Evolutionary conservation across 2,113 vertebrate species (phyloP).

Genomic region (Rhodinocichla rosea): DNA sequence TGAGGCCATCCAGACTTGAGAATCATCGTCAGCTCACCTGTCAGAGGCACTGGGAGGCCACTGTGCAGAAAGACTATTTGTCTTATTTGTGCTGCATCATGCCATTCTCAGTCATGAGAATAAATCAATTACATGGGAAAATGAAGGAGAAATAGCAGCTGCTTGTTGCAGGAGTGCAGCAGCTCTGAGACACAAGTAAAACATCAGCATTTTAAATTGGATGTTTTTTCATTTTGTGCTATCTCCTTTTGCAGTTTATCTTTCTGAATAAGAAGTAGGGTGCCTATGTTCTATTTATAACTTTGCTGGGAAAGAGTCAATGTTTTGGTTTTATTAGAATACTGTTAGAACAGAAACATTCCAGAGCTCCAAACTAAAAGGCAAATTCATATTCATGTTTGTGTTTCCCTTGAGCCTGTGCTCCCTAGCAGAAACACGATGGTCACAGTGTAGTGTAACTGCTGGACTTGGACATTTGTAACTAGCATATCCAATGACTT

Average conservation of each 20-base stretch:
- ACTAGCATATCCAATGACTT: background rate
- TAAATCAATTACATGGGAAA: constrained; percentile 4
- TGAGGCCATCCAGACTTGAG: background rate
- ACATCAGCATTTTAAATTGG: background rate
- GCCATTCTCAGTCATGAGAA: background rate
- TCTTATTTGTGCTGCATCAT: background rate
- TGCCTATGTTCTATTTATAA: constrained; percentile 66
- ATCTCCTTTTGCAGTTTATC: constrained; percentile 31
- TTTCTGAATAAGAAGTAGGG: background rate
- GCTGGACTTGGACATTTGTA: background rate
- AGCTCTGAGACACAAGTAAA: background rate
- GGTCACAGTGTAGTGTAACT: background rate
- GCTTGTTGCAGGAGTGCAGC: background rate
- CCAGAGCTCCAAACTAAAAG: constrained; percentile 47
- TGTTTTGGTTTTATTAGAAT: constrained; percentile 52
- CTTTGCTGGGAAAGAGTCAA: constrained; percentile 52
- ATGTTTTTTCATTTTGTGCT: background rate
- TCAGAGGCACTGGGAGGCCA: background rate
- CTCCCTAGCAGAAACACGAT: background rate
- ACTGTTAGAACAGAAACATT: constrained; percentile 61
- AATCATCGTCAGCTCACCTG: background rate
- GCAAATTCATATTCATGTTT: constrained; percentile 36
- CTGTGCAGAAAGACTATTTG: background rate
- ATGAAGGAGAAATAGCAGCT: background rate
- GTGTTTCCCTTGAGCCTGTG: background rate